Base-by-base conservation (phyloP, 2,888 invertebrate genomes). In the Oscheius onirici region DNA sequence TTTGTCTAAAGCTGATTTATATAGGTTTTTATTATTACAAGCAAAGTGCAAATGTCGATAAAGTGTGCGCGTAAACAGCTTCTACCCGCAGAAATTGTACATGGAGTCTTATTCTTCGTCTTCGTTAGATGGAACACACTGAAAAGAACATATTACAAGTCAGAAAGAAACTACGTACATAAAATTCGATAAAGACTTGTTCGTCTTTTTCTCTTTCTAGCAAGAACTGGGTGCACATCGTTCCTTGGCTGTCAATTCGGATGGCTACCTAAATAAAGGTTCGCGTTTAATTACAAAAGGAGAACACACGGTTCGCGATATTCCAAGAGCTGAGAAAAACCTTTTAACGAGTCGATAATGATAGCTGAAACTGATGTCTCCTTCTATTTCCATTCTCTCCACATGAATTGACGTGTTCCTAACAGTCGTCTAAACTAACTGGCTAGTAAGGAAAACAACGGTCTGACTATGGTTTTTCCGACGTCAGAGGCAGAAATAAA, bases 221-320 rank as follows among this genome's bases (percentile, higher is more conserved):
- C 0, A 73, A 65, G 54, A 76, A 74, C 17, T 75, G 75, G 44
- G 69, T 63, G n/a, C 74, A 76, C 3, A 78, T 66, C 13, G 71
- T 74, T n/a, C 78, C 78, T 5, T 75, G 71, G 2, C 66, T 66
- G 51, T 78, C 78, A 17, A 78, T 71, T 54, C 78, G 74, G n/a
- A 78, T 44, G 13, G 76, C 63, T 1, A 75, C 68, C 74, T 76
- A 20, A 43, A 41, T 15, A 8, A 8, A 8, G n/a, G 11, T 20
- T 46, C 5, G 10, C 15, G 15, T 43, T 13, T 43, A 10, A 43
- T 43, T 43, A 43, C 15, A 17, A 8, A n/a, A 51, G 17, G 17
- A 17, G 51, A 15, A 57, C 57, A 17, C 3, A 57, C 57, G 15
- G 28, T 20, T 52, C 20, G 15, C 22, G 52, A 20, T 17, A 58